phyloP scores from a whole-genome alignment of 2,888 invertebrate species.

The Nowickia ferox region DNA sequence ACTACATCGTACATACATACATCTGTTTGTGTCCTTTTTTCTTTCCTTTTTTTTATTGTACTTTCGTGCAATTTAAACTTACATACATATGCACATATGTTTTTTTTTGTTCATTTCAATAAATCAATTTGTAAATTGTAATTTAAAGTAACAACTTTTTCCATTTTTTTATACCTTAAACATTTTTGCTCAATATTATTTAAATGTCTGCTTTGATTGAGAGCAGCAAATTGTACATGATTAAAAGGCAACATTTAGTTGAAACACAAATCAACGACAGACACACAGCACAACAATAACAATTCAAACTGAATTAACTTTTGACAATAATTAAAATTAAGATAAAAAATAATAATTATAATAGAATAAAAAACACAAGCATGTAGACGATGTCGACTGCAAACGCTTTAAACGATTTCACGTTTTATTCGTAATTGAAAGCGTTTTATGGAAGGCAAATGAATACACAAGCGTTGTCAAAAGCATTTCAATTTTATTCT shows the following conservation, averaged over 20 bases:
- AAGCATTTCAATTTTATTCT: neutral
- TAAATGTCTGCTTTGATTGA: slow-evolving; percentile 70
- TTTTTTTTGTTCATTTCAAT: slow-evolving; percentile 5
- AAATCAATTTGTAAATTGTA: slow-evolving; percentile 21
- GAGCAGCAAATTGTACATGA: slow-evolving; percentile 78
- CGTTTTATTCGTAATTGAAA: slow-evolving; percentile 55
- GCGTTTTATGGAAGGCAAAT: slow-evolving; percentile 17
- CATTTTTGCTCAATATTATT: slow-evolving; percentile 76
- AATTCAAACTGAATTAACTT: slow-evolving; percentile 14
- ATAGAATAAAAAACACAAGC: neutral
- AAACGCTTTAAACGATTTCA: slow-evolving; percentile 33
- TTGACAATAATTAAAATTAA: slow-evolving; percentile 28
- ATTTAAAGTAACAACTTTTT: neutral
- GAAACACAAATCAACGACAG: neutral
- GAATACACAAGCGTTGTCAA: slow-evolving; percentile 14
- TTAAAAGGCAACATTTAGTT: slow-evolving; percentile 79
- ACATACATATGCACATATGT: too few relatives aligned
- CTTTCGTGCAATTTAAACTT: slow-evolving; percentile 8
- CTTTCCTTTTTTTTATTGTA: neutral
- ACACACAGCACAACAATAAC: neutral
- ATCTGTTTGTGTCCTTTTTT: neutral
- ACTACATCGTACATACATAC: too few relatives aligned
- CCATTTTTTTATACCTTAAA: slow-evolving; percentile 76
- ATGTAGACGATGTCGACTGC: neutral
- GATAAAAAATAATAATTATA: slow-evolving; percentile 11